Conservation (phyloP, 2,888 invertebrate species). For the Nomada fabriciana region DNA sequence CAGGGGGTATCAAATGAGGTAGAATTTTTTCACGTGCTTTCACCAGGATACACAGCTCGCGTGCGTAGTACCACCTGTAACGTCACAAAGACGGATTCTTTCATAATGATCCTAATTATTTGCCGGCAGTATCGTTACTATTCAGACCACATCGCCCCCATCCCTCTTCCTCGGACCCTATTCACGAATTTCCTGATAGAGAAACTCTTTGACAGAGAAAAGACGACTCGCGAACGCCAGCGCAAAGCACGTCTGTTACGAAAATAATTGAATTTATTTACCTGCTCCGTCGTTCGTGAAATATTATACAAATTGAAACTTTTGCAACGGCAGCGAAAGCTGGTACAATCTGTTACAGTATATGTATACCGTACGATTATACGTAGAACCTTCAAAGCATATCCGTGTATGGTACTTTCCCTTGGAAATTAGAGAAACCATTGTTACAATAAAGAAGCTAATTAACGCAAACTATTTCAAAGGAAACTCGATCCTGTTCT, state of each 20-base stretch:
- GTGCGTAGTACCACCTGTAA: constrained; percentile 32
- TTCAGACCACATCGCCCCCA: not conserved
- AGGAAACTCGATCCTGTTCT: too few species aligned
- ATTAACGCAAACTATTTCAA: too few species aligned
- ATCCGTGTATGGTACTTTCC: too few species aligned
- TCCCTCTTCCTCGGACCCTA: not conserved
- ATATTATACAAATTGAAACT: not conserved
- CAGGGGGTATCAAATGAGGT: constrained; percentile 59
- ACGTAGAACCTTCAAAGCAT: too few species aligned
- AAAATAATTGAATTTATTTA: constrained; percentile 40
- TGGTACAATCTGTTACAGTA: too few species aligned
- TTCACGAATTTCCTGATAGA: not conserved
- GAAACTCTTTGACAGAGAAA: constrained; percentile 16
- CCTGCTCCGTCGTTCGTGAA: not conserved
- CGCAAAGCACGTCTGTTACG: not conserved
- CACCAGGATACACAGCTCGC: constrained; percentile 2
- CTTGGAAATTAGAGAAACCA: too few species aligned
- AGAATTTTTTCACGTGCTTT: constrained; percentile 52
- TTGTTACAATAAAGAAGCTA: too few species aligned
- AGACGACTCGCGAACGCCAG: not conserved
- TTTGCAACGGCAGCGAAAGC: not conserved
- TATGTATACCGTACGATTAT: too few species aligned
- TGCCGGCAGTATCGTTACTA: not conserved
- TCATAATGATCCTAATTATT: constrained; percentile 51
- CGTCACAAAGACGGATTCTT: constrained; percentile 51